Percentiles rank a stretch among this genome's conserved stretches.
Conservation (phyloP, 2,797 vertebrate genomes). For the Enteromius paludinosus region DNA sequence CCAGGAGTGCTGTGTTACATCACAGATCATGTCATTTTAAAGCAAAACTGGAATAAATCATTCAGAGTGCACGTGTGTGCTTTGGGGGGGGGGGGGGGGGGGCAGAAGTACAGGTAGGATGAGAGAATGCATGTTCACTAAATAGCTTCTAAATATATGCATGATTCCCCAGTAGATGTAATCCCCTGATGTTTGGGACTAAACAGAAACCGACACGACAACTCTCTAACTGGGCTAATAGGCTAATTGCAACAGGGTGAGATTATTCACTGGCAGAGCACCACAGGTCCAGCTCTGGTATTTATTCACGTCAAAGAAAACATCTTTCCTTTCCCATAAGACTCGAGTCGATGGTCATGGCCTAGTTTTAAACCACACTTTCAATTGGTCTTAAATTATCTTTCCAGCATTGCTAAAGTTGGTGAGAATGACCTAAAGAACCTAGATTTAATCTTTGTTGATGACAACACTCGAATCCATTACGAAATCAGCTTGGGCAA, state of each 20-base stretch:
- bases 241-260: conserved; percentile 64
- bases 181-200: conserved; percentile 59
- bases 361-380: conserved; percentile 39
- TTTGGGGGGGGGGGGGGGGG: too few relatives aligned
- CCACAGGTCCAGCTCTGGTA: conserved; percentile 36
- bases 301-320: conserved; percentile 42
- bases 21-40: conserved; percentile 35
- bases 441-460: not conserved
- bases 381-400: not conserved
- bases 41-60: conserved; percentile 16
- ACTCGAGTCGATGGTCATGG: not conserved
- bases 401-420: conserved; percentile 6
- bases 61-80: conserved; percentile 1
- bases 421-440: not conserved
- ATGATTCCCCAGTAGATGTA: conserved; percentile 50
- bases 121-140: conserved; percentile 37
- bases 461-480: not conserved
- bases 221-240: conserved; percentile 64
- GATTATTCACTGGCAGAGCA: conserved; percentile 50
- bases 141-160: conserved; percentile 60
- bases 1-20: not conserved
- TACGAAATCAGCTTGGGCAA: not conserved
- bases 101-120: conserved; percentile 6
- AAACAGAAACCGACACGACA: conserved; percentile 56
- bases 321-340: conserved; percentile 27